A percentile compares a stretch with the other conserved stretches of the same genome.
These are phyloP conservation scores for Xiphophorus birchmanni DNA, from an alignment of 2,797 vertebrate genomes.

Conservation along the genomic window DNA sequence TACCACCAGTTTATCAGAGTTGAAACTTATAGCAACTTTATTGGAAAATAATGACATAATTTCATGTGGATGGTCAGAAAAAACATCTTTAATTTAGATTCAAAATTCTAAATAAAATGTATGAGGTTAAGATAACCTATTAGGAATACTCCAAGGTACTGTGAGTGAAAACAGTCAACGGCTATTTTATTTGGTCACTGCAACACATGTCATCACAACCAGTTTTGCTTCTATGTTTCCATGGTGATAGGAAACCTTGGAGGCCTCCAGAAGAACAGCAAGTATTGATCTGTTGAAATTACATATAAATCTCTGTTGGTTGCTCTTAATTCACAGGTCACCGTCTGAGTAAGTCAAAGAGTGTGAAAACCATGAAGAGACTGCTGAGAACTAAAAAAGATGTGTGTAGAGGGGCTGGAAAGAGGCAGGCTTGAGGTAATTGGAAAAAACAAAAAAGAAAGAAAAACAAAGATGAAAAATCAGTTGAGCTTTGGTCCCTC, in stretches of 20 bases:
- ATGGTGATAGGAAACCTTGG: slow-evolving; percentile 37
- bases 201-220: neutral
- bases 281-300: slow-evolving; percentile 60
- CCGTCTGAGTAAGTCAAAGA: slow-evolving; percentile 31
- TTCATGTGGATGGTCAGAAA: too few species aligned
- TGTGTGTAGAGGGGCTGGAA: neutral
- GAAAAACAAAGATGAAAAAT: slow-evolving; percentile 51
- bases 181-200: neutral
- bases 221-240: slow-evolving; percentile 39
- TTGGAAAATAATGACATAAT: too few species aligned
- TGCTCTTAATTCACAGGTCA: slow-evolving; percentile 50
- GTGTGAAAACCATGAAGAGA: neutral
- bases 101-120: neutral
- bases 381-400: neutral
- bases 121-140: neutral
- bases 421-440: neutral
- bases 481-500: slow-evolving; percentile 73
- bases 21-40: too few species aligned
- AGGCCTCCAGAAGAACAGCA: slow-evolving; percentile 9
- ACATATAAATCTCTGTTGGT: slow-evolving; percentile 52
- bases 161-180: neutral
- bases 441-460: slow-evolving; percentile 13
- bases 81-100: neutral
- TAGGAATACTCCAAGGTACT: neutral
- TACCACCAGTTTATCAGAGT: too few species aligned